A percentile compares a stretch with the other conserved stretches of the same genome.
phyloP scores from a whole-genome alignment of 2,888 invertebrate species.

The Chorisops tibialis region DNA sequence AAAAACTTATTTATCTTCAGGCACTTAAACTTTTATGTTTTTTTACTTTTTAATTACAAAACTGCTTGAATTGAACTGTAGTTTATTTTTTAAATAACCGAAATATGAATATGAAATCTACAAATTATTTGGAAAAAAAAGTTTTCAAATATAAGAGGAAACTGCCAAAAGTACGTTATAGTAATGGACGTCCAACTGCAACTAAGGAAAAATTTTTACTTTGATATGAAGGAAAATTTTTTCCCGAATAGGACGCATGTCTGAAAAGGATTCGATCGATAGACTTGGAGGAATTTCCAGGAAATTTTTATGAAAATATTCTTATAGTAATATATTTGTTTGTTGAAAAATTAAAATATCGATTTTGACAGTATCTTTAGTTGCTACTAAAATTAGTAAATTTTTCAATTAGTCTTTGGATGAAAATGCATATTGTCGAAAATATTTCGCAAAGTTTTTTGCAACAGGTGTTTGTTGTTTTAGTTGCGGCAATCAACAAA shows the following conservation, averaged over 20 bases:
- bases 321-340: too few relatives aligned
- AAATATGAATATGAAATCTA: neutral
- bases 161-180: neutral
- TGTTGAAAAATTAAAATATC: too few relatives aligned
- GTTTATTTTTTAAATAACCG: neutral
- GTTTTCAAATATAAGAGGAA: neutral
- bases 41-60: conserved; percentile 3
- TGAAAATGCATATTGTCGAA: too few relatives aligned
- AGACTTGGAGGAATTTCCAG: neutral
- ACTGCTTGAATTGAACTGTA: too few relatives aligned
- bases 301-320: too few relatives aligned
- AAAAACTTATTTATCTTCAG: conserved; percentile 13
- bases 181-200: conserved; percentile 17
- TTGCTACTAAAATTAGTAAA: too few relatives aligned
- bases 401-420: too few relatives aligned
- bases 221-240: conserved; percentile 3
- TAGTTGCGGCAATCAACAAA: too few relatives aligned
- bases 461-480: too few relatives aligned
- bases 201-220: neutral
- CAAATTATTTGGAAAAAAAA: conserved; percentile 1
- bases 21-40: conserved; percentile 8
- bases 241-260: neutral
- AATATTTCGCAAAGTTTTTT: too few relatives aligned
- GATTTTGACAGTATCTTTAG: too few relatives aligned
- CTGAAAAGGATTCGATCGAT: conserved; percentile 12